A percentile compares a stretch with the other conserved stretches of the same genome.
These are phyloP conservation scores for Caenorhabditis japonica DNA, from an alignment of 2,888 invertebrate genomes.

Conservation along the genomic window DNA sequence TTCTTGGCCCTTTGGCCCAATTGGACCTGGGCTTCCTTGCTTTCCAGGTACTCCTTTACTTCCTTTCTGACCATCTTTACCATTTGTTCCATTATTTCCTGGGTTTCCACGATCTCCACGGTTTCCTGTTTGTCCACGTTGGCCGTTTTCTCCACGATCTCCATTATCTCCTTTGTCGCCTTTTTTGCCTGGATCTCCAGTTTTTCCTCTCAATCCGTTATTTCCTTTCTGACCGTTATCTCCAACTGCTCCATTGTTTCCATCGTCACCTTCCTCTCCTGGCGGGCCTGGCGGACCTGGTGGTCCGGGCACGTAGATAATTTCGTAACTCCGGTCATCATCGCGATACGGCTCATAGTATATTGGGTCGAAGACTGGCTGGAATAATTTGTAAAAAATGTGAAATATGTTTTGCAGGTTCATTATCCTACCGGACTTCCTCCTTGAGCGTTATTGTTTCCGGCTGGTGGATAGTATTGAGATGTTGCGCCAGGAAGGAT, in stretches of 20 bases:
- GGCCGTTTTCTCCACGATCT: neutral
- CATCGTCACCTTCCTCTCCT: neutral
- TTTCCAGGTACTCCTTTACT: neutral
- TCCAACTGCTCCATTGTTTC: neutral
- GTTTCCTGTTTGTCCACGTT: no score
- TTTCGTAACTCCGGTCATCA: neutral
- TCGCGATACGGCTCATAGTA: slow-evolving; percentile 4
- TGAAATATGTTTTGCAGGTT: no score
- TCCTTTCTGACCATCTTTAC: no score
- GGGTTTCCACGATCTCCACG: no score
- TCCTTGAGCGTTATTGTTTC: no score
- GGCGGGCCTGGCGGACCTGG: slow-evolving; percentile 26
- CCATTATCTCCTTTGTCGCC: neutral
- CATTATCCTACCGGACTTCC: no score
- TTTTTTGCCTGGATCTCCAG: neutral
- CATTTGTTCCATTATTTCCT: no score
- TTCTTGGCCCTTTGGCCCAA: neutral
- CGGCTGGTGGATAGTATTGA: no score
- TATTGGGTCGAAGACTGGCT: neutral
- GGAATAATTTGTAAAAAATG: no score
- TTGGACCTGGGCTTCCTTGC: neutral
- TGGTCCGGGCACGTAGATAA: slow-evolving; percentile 14
- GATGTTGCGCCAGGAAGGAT: no score
- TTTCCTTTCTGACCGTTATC: neutral
- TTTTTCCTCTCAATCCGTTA: neutral